These are phyloP conservation scores for Gambusia holbrooki DNA, from an alignment of 2,113 vertebrate species.

Conservation along the genomic window DNA sequence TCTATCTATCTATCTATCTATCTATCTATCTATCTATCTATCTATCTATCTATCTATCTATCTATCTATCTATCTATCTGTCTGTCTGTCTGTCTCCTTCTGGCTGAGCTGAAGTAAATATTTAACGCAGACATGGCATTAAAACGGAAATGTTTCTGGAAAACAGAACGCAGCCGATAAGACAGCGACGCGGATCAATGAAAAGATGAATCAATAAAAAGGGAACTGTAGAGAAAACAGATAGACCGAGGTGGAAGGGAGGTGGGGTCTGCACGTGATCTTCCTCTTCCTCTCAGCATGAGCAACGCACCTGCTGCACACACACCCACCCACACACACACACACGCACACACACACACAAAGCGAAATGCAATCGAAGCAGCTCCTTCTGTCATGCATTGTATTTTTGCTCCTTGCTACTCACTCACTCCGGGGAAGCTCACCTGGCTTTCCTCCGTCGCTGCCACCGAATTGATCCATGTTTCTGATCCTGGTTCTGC, in stretches of 20 bases:
- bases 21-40: background rate
- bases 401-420: constrained; percentile 59
- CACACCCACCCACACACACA: constrained; percentile 29
- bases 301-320: constrained; percentile 78
- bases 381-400: constrained; percentile 23
- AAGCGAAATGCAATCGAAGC: constrained; percentile 63
- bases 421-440: constrained; percentile 74
- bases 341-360: constrained; percentile 34
- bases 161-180: no score
- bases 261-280: constrained; percentile 74
- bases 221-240: background rate
- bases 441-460: background rate
- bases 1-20: background rate
- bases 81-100: background rate
- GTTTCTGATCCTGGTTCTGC: background rate
- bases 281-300: constrained; percentile 54
- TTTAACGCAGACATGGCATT: no score
- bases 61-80: constrained; percentile 4
- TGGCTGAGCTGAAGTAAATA: no score
- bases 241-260: constrained; percentile 13
- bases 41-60: constrained; percentile 1
- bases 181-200: background rate
- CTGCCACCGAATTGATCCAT: background rate
- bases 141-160: no score
- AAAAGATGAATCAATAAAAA: constrained; percentile 5